Base-by-base conservation (phyloP, 2,113 vertebrate genomes). In the Melozone crissalis region DNA sequence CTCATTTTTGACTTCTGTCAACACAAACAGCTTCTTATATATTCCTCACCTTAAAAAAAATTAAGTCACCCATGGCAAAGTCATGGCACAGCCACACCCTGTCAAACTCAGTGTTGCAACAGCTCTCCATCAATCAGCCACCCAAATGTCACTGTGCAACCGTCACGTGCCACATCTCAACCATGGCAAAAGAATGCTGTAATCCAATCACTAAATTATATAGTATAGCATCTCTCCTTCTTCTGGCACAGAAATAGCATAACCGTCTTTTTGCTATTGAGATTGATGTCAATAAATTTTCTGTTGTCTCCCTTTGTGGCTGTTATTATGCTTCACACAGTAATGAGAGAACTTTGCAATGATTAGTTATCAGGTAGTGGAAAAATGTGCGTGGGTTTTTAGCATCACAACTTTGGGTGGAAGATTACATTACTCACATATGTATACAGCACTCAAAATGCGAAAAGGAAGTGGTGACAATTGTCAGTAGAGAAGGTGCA, bases 1-100 rank as follows among this genome's bases (percentile, higher is more conserved):
- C 44, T 83, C 5, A 59, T 91, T 95, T 93, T 51, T 95, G 54
- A 79, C 27, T 95, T 95, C 33, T 85, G 39, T 83, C 24, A 91
- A 51, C 51, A 91, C 55, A 71, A 87, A 65, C 49, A 59, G 24
- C 22, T 87, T 89, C 51, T 87, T 71, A 16, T 83, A 59, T 83
- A 10, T 57, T 92, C 46, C 13, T 67, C 1, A 5, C 33, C 78
- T 63, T 93, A 86, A 80, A 91, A 72, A 83, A 81, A 80, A 30
- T n/a, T 10, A 90, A 78, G 46, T 80, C 33, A 49, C 17, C 26
- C 51, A 16, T 55, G 30, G 30, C 46, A 87, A 94, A 92, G 47
- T 76, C 66, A 66, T 1, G 6, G 68, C 31, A 47, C 11, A 71
- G 30, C 72, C 79, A 63, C 51, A 55, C 59, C 59, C 55, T 43